A percentile compares a stretch with the other conserved stretches of the same genome.
Evolutionary conservation across 2,113 vertebrate species (phyloP).

Genomic region (Nycticorax nycticorax): DNA sequence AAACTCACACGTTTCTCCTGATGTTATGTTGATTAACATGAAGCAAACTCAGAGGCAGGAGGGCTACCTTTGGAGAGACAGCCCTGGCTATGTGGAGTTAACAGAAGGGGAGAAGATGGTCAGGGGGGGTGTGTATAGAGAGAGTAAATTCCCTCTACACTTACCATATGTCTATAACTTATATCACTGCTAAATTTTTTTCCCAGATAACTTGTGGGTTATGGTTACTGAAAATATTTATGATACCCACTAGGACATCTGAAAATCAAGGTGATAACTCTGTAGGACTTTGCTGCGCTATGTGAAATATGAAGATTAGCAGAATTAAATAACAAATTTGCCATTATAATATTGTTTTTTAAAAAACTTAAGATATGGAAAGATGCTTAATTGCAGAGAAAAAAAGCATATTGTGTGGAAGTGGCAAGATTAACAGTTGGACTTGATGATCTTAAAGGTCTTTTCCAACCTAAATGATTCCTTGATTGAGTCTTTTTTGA

Average conservation of each 20-base stretch:
- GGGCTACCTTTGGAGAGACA: background rate
- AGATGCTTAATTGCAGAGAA: background rate
- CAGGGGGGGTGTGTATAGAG: background rate
- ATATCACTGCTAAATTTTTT: background rate
- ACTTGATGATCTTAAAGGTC: no score
- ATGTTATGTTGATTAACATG: background rate
- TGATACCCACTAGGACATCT: background rate
- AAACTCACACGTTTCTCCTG: background rate
- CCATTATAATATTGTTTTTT: background rate
- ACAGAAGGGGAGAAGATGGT: background rate
- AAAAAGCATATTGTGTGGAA: background rate
- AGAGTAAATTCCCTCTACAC: background rate
- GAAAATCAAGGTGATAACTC: background rate
- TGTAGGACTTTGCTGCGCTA: background rate
- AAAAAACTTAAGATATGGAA: background rate
- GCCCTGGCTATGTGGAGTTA: background rate
- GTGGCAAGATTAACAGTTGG: background rate
- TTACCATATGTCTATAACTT: background rate
- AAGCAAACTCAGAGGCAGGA: background rate
- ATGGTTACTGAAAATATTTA: background rate
- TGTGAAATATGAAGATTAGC: background rate
- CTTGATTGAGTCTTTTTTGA: background rate
- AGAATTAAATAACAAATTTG: background rate
- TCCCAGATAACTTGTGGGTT: background rate
- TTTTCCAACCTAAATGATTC: no score